These are phyloP conservation scores for Eutolmus rufibarbis DNA, from an alignment of 2,888 invertebrate species.

Conservation along the genomic window DNA sequence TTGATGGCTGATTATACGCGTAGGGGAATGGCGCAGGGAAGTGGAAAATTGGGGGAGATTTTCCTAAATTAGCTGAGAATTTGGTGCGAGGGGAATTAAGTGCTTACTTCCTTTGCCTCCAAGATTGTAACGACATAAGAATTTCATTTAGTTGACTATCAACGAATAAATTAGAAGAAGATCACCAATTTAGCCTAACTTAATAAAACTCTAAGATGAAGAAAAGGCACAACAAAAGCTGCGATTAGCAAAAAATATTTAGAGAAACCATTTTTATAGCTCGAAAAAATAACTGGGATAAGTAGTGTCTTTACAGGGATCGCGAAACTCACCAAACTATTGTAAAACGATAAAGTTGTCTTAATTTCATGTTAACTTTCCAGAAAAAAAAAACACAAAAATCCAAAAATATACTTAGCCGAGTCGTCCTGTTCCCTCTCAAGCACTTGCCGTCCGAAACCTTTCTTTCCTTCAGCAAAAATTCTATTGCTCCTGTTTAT, in stretches of 20 bases:
- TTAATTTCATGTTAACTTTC: neutral
- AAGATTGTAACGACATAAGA: neutral
- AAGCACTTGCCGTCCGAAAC: neutral
- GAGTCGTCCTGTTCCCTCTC: neutral
- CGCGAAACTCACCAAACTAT: neutral
- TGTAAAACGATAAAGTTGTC: constrained; percentile 27
- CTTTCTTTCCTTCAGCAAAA: neutral
- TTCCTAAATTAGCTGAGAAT: constrained; percentile 8
- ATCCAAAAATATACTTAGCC: neutral
- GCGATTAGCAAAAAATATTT: neutral
- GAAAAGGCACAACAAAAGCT: neutral
- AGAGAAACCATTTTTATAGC: constrained; percentile 4
- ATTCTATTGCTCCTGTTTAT: constrained; percentile 13
- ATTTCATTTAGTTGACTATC: neutral
- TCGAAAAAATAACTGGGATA: neutral
- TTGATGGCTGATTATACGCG: constrained; percentile 24
- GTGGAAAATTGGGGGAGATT: constrained; percentile 10
- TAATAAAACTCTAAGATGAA: neutral
- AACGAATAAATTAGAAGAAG: neutral
- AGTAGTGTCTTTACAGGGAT: neutral
- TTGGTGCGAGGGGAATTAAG: neutral
- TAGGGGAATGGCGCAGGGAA: neutral
- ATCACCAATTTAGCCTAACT: neutral
- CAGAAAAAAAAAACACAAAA: neutral
- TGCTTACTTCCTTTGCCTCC: neutral